These are phyloP conservation scores for Morus bassanus DNA, from an alignment of 2,797 vertebrate species.

Conservation along the genomic window DNA sequence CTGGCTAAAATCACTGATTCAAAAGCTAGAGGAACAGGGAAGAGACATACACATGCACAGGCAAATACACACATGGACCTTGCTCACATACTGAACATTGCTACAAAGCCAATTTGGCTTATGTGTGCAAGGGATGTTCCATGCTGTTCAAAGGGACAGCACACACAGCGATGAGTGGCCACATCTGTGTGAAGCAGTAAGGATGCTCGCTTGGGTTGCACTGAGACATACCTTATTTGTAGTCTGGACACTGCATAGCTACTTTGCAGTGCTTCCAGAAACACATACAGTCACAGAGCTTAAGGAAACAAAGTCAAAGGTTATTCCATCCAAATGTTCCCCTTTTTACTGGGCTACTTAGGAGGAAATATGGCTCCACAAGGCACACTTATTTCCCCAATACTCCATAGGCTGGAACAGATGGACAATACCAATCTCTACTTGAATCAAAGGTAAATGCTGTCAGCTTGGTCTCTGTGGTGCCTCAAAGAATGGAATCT, in stretches of 20 bases:
- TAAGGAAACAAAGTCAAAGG: not conserved
- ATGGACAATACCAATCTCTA: not conserved
- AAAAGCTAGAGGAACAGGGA: not conserved
- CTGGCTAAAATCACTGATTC: not conserved
- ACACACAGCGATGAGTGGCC: not conserved
- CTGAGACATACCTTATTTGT: not conserved
- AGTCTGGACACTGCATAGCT: not conserved
- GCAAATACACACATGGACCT: not conserved
- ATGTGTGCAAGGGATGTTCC: not conserved
- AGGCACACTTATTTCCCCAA: not conserved
- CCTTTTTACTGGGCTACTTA: not conserved
- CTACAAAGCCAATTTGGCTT: not conserved
- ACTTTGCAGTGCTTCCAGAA: not conserved
- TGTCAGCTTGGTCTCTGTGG: not conserved
- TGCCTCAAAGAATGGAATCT: not conserved
- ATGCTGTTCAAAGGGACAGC: not conserved
- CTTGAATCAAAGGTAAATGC: not conserved
- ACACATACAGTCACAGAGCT: not conserved
- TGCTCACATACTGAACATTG: rapidly evolving
- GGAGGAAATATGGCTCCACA: not conserved
- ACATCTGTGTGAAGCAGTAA: not conserved
- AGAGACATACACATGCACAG: not conserved
- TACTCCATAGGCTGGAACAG: not conserved
- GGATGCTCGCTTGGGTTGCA: not conserved
- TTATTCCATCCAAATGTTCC: not conserved